Percentiles rank a stretch among this genome's conserved stretches.
phyloP scores from a whole-genome alignment of 2,888 invertebrate species.

The Tridacna crocea region DNA sequence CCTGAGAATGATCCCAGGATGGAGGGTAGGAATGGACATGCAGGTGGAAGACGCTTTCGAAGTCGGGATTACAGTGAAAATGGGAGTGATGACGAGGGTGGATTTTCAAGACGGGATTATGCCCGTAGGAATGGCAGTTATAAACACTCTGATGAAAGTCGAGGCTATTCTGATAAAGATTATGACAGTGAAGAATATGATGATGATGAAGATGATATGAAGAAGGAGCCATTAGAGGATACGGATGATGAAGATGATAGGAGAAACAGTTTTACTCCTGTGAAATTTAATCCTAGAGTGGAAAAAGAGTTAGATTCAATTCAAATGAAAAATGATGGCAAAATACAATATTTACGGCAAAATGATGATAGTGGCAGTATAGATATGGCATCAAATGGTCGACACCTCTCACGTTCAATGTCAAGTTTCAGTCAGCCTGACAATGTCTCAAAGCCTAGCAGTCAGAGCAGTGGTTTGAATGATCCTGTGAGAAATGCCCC shows the following conservation, averaged over 20 bases:
- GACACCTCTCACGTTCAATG: slow-evolving; percentile 64
- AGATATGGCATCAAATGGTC: slow-evolving; percentile 52
- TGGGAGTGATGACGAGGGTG: slow-evolving; percentile 54
- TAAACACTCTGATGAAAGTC: slow-evolving; percentile 56
- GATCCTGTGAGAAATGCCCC: slow-evolving; percentile 22
- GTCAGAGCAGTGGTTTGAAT: slow-evolving; percentile 41
- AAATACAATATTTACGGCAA: slow-evolving; percentile 42
- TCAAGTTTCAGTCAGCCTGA: slow-evolving; percentile 73
- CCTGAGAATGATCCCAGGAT: slow-evolving; percentile 41
- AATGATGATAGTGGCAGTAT: slow-evolving; percentile 59
- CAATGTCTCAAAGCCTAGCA: slow-evolving; percentile 35
- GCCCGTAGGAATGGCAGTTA: slow-evolving; percentile 55
- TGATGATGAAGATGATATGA: slow-evolving; percentile 67
- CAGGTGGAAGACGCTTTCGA: slow-evolving; percentile 29
- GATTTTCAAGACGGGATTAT: slow-evolving; percentile 19
- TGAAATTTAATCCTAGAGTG: slow-evolving; percentile 62
- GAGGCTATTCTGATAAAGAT: slow-evolving; percentile 50
- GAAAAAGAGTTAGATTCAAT: slow-evolving; percentile 74
- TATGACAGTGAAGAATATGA: slow-evolving; percentile 64
- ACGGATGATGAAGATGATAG: slow-evolving; percentile 58
- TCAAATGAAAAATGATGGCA: slow-evolving; percentile 56
- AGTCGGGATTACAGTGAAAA: slow-evolving; percentile 52
- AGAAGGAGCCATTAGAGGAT: slow-evolving; percentile 45
- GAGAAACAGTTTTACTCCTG: slow-evolving; percentile 60
- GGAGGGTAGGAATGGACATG: slow-evolving; percentile 57